Base-by-base conservation (phyloP, 1,140 invertebrate genomes). In the Apis cerana region DNA sequence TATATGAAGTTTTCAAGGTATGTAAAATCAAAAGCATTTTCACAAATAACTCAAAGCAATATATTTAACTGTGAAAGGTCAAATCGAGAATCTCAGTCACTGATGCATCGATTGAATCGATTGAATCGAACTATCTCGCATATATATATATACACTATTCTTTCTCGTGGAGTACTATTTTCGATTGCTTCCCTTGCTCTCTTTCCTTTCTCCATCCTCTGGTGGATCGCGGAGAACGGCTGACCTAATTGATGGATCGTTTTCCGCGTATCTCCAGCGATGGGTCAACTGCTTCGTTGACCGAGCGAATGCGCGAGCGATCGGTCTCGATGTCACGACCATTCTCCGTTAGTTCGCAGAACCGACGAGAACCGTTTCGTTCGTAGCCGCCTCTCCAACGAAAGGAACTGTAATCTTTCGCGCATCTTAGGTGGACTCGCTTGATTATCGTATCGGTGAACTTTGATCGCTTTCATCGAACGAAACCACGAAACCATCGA, bases 261-360 rank as follows among this genome's bases (percentile, higher is more conserved):
- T 71, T 71, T 21, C 19, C 27, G 50, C 64, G 79, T 70, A 67
- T 81, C 79, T 52, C 58, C 50, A 68, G 80, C 61, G 68, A 64
- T 61, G 68, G 85, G 85, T 87, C 82, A 88, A 88, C 58, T 87
- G 82, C 86, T 88, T 87, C 78, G 70, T 87, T 88, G 78, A 88
- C 86, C 82, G 85, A 71, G 64, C 56, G 59, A 76, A 56, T 61
- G 76, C 79, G 68, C 58, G 69, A 80, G 58, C 81, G 69, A 77
- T 64, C 54, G 81, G 13, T 83, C 80, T 86, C 68, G 65, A 62
- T 86, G 76, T 80, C 85, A 77, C 58, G 85, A 87, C 68, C 59
- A 59, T 84, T 88, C 65, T 19, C 85, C 82, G 78, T 87, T 84
- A 85, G 48, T 88, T 88, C 86, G 68, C 8, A 23, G 86, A 88